Evolutionary conservation across 2,888 invertebrate species (phyloP).

Genomic region (Conomelus anceps): DNA sequence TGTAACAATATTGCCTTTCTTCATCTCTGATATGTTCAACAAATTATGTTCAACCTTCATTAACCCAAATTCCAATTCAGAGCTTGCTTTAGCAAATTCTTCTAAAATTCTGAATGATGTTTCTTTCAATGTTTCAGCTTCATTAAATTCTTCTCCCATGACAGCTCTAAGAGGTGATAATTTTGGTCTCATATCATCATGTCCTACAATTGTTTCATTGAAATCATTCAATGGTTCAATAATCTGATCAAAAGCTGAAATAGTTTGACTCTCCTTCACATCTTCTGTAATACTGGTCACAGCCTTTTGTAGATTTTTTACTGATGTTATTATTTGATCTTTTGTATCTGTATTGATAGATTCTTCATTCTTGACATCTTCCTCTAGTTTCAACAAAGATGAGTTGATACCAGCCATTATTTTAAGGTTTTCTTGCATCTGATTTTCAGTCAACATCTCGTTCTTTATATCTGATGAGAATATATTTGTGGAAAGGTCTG

Average conservation of each 20-base stretch:
- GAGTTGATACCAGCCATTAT: background rate
- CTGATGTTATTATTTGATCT: background rate
- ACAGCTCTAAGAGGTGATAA: background rate
- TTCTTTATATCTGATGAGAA: background rate
- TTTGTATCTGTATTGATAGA: background rate
- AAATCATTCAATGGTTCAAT: background rate
- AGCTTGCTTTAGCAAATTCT: slow-evolving; percentile 29
- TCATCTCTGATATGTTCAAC: slow-evolving; percentile 48
- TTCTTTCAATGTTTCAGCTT: slow-evolving; percentile 3
- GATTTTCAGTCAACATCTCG: background rate
- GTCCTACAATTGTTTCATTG: background rate
- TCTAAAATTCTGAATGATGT: slow-evolving; percentile 11
- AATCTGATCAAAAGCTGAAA: background rate
- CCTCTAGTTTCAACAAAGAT: background rate
- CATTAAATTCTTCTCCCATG: background rate
- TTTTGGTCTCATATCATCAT: background rate
- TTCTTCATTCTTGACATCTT: background rate
- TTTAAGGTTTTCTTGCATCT: background rate
- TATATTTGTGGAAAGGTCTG: background rate
- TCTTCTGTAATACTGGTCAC: slow-evolving; percentile 7
- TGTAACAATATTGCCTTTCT: slow-evolving; percentile 49
- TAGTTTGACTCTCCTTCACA: slow-evolving; percentile 1
- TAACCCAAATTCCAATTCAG: slow-evolving; percentile 31
- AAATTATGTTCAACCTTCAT: slow-evolving; percentile 40
- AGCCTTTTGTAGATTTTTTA: background rate